Base-by-base conservation (phyloP, 2,113 vertebrate species). In the Osmerus eperlanus region DNA sequence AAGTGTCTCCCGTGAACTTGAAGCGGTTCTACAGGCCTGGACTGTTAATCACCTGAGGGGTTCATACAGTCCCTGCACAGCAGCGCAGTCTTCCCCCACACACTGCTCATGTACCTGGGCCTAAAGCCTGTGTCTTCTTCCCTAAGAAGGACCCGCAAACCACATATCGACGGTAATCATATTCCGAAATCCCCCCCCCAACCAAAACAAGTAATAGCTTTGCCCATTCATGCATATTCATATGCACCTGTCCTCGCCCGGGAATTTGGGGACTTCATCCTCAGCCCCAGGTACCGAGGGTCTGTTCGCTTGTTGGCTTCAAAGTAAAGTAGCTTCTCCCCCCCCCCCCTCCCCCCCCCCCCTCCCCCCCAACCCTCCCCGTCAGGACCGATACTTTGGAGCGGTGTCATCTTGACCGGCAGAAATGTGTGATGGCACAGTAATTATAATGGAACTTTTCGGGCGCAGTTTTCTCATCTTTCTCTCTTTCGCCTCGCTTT, bases 1-100 rank as follows among this genome's bases (percentile, higher is more conserved):
- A 13, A 63, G 25, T 60, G 60, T 63, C 29, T 36, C 5, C 67
- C 0, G 15, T 32, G 60, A 54, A 60, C 69, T 14, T 68, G 60
- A 68, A 72, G 52, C 16, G 68, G 55, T 13, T 15, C 9, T 28
- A 4, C 54, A 28, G 8, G 21, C 29, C 36, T 60, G n/a, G 63
- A 54, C 74, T 67, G 52, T 63, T 70, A 58, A 59, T 59, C n/a
- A 76, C 58, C 29, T 53, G 66, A 28, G 18, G 62, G 25, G 59
- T 54, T 66, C 72, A 41, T 5, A 4, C 61, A 32, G 25, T 25
- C 28, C 32, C 61, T 15, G 14, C 15, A 1, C 41, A 41, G 52
- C 54, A 61, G 58, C 58, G 3, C 25, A 54, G 65, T 54, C 12
- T 19, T 21, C 19, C 32, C 54, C 23, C 71, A 55, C 59, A 47